A percentile compares a stretch with the other conserved stretches of the same genome.
Conservation (phyloP, 2,113 vertebrate species). For the Chinchilla lanigera region DNA sequence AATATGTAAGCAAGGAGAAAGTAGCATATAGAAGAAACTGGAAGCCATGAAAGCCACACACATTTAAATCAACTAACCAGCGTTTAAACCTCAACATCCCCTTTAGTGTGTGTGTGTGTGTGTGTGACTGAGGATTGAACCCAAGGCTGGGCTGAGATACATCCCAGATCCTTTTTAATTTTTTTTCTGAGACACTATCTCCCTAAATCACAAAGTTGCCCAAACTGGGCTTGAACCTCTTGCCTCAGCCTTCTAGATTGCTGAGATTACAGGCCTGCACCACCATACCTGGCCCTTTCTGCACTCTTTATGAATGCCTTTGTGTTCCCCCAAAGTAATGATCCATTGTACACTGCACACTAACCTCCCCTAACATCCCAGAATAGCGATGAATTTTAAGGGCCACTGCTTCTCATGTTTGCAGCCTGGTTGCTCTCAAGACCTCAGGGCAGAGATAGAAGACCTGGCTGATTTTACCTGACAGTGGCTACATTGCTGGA, state of each 20-base stretch:
- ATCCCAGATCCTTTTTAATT: not conserved
- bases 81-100: not conserved
- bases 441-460: not conserved
- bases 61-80: not conserved
- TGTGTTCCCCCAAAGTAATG: not conserved
- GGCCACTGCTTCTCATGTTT: not conserved
- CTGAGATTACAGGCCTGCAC: not conserved
- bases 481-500: slow-evolving; percentile 81
- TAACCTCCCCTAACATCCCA: not conserved
- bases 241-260: not conserved
- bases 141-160: not conserved
- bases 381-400: not conserved
- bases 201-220: not conserved
- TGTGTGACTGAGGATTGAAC: not conserved
- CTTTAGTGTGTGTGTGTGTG: not conserved
- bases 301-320: not conserved
- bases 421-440: not conserved
- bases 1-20: not conserved
- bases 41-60: not conserved
- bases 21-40: not conserved
- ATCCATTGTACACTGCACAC: not conserved
- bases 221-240: not conserved
- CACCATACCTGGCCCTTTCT: not conserved
- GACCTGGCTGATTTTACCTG: slow-evolving; percentile 86
- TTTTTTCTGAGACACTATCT: not conserved